A percentile compares a stretch with the other conserved stretches of the same genome.
Conservation (phyloP, 1,140 invertebrate species). For the Cyrtorhinus lividipennis region DNA sequence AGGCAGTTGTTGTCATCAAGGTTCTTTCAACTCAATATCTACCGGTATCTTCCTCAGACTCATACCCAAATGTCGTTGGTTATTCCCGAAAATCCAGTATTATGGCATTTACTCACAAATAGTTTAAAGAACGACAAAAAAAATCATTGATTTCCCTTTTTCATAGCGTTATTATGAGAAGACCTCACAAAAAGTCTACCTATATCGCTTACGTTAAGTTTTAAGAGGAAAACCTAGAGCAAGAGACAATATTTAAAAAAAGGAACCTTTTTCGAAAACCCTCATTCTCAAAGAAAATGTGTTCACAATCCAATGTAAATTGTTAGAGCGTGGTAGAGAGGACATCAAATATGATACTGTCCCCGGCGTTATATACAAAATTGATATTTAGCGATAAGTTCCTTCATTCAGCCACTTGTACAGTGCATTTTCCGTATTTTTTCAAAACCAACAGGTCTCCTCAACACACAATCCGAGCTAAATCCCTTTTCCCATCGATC, state of each 20-base stretch:
- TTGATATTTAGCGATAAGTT: neutral
- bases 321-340: too few species aligned
- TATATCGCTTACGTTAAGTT: neutral
- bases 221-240: neutral
- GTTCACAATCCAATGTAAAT: neutral
- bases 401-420: neutral
- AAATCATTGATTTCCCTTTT: neutral
- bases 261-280: neutral
- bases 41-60: too few species aligned
- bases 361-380: neutral
- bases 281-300: conserved; percentile 3
- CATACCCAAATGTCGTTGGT: too few species aligned
- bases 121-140: neutral
- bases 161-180: conserved; percentile 6
- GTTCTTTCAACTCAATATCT: too few species aligned
- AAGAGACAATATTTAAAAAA: neutral
- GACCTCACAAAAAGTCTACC: conserved; percentile 5
- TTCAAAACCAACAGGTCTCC: too few species aligned
- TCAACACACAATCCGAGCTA: too few species aligned
- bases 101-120: neutral
- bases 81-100: too few species aligned
- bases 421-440: too few species aligned
- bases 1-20: too few species aligned
- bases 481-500: too few species aligned
- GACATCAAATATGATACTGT: too few species aligned